These are phyloP conservation scores for Anthopleura xanthogrammica DNA, from an alignment of 92 coral and sea anemone genomes.

Conservation along the genomic window DNA sequence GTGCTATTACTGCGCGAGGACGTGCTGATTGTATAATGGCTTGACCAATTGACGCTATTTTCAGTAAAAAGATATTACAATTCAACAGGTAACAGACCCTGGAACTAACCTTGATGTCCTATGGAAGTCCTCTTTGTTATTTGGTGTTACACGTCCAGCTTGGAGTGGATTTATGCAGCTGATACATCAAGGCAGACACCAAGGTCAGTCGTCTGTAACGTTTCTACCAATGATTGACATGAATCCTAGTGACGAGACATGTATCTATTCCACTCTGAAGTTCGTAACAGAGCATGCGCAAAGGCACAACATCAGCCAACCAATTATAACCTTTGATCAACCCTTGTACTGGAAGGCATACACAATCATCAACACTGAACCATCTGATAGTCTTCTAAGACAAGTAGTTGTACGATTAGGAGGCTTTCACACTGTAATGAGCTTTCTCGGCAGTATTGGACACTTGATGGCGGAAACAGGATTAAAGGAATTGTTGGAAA, in stretches of 20 bases:
- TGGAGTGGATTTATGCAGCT: slow-evolving; percentile 43
- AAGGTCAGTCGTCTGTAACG: slow-evolving; percentile 25
- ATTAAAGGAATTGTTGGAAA: neutral
- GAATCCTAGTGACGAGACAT: slow-evolving; percentile 37
- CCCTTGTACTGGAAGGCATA: slow-evolving; percentile 42
- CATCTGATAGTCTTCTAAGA: slow-evolving; percentile 12
- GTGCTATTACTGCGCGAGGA: too few species aligned
- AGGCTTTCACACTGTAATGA: slow-evolving; percentile 44
- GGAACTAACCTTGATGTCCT: slow-evolving; percentile 33
- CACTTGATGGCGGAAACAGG: neutral
- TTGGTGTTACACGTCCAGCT: neutral
- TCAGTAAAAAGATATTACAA: too few species aligned
- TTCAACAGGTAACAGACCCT: too few species aligned
- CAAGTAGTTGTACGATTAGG: slow-evolving; percentile 31
- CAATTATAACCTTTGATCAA: slow-evolving; percentile 44
- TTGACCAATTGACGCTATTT: too few species aligned
- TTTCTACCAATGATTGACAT: slow-evolving; percentile 50
- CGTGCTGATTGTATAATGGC: too few species aligned
- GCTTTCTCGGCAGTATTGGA: slow-evolving; percentile 45
- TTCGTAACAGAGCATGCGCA: slow-evolving; percentile 35
- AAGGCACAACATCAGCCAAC: slow-evolving; percentile 8
- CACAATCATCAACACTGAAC: slow-evolving; percentile 28
- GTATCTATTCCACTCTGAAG: slow-evolving; percentile 33
- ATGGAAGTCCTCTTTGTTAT: slow-evolving; percentile 13
- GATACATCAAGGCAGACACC: slow-evolving; percentile 20